These are phyloP conservation scores for Leptinotarsa defecta DNA, from an alignment of 1,140 invertebrate genomes.

Conservation along the genomic window DNA sequence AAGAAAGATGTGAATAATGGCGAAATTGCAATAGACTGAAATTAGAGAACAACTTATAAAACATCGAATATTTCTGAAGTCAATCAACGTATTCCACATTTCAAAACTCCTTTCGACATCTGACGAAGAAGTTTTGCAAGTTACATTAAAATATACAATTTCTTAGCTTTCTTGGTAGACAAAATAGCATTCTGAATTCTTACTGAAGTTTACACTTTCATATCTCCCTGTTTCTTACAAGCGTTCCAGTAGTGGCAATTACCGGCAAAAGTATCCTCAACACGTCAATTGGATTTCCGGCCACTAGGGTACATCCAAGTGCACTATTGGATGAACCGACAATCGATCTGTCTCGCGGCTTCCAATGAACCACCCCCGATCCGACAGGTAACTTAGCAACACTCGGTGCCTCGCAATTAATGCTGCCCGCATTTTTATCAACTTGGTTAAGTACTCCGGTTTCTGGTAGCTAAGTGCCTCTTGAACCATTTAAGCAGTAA, in stretches of 20 bases:
- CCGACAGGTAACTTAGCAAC: slow-evolving; percentile 18
- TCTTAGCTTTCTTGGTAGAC: no score
- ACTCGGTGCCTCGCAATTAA: neutral
- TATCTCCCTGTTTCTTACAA: no score
- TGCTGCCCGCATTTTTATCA: slow-evolving; percentile 7
- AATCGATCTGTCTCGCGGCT: slow-evolving; percentile 6
- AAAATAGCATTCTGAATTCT: no score
- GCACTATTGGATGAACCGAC: slow-evolving; percentile 14
- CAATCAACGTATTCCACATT: no score
- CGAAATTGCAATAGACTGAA: no score
- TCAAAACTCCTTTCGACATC: no score
- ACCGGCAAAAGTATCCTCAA: neutral
- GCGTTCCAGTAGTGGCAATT: slow-evolving; percentile 4
- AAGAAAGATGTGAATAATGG: no score
- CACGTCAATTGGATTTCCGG: slow-evolving; percentile 21
- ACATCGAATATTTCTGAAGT: no score
- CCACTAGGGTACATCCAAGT: slow-evolving; percentile 9
- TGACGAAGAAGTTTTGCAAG: no score
- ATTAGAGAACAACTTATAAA: no score
- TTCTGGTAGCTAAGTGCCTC: neutral
- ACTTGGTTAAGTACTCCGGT: neutral
- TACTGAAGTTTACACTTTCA: no score
- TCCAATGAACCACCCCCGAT: neutral
- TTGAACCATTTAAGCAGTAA: neutral
- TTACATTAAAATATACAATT: no score